Evolutionary conservation across 1,140 invertebrate species (phyloP).

Genomic region (Planococcus citri): DNA sequence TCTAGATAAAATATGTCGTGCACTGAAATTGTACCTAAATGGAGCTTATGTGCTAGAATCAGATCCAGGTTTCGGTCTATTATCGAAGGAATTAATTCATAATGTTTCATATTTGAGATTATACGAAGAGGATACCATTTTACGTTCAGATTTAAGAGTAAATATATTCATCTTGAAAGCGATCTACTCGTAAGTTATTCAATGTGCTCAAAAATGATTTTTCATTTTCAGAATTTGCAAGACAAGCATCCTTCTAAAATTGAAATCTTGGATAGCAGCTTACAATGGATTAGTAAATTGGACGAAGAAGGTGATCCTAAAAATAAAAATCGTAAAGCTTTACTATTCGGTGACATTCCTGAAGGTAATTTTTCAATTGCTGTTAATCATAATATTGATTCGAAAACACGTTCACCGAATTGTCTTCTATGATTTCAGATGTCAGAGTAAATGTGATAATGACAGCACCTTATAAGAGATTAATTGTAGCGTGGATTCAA

Average conservation of each 20-base stretch:
- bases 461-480: not conserved
- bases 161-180: not conserved
- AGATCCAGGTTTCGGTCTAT: not conserved
- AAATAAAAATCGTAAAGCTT: not conserved
- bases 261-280: not conserved
- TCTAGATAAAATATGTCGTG: not conserved
- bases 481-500: not conserved
- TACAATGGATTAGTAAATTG: not conserved
- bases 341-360: not conserved
- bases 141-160: not conserved
- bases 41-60: not conserved
- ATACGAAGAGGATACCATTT: not conserved
- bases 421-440: not conserved
- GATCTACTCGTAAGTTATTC: too few species aligned
- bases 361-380: not conserved
- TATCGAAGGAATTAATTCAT: not conserved
- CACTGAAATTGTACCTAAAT: not conserved
- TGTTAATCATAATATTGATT: not conserved
- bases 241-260: not conserved
- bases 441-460: not conserved
- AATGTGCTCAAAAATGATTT: too few species aligned
- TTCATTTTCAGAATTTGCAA: not conserved
- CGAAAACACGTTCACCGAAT: not conserved
- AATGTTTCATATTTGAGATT: not conserved
- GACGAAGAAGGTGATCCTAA: not conserved